Conservation (phyloP, 1,140 invertebrate species). For the Arctopsyche grandis region DNA sequence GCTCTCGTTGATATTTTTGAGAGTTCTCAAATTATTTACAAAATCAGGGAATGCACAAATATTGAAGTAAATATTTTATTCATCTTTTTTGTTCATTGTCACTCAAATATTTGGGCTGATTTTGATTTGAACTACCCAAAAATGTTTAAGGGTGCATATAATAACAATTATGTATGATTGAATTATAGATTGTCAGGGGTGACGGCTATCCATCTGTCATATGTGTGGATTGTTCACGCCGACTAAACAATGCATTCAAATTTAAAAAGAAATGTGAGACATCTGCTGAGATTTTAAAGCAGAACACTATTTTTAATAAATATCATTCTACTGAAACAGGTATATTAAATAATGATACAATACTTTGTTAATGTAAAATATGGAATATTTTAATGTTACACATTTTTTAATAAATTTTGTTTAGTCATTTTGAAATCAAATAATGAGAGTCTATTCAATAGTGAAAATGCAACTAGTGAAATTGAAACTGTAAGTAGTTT, state of each 20-base stretch:
- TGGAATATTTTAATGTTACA: background rate
- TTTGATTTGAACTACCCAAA: too few species aligned
- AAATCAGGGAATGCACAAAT: constrained; percentile 43
- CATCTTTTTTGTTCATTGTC: background rate
- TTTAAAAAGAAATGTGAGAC: constrained; percentile 42
- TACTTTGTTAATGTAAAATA: too few species aligned
- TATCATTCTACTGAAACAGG: background rate
- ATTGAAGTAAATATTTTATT: constrained; percentile 16
- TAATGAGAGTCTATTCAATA: background rate
- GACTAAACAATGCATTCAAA: constrained; percentile 46
- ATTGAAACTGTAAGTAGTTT: too few species aligned
- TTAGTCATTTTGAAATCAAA: background rate
- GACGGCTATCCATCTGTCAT: constrained; percentile 39
- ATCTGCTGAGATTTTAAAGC: constrained; percentile 33
- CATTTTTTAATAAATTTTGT: too few species aligned
- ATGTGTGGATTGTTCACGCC: constrained; percentile 31
- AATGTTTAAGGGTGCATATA: too few species aligned
- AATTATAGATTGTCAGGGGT: constrained; percentile 18
- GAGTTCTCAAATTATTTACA: background rate
- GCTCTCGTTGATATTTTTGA: constrained; percentile 40
- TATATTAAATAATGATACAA: background rate
- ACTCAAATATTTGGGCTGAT: too few species aligned
- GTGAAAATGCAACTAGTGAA: background rate
- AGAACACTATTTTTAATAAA: background rate
- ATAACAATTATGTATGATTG: too few species aligned